Base-by-base conservation (phyloP, 2,113 vertebrate species). In the Sapayoa aenigma region DNA sequence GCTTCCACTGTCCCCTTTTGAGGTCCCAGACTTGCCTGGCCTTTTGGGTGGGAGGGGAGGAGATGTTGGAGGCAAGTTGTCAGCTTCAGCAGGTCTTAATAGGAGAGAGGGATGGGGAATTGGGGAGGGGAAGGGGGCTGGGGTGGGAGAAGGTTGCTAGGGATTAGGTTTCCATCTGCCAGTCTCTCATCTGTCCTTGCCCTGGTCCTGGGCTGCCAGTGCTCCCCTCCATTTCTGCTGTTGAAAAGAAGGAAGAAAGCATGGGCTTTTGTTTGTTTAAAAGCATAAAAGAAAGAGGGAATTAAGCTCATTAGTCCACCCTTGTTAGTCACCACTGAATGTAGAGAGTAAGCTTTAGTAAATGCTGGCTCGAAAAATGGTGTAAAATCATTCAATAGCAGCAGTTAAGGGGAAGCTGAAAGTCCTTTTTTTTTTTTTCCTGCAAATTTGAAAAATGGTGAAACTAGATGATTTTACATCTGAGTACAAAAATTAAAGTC, bases 91-190 rank as follows among this genome's bases (percentile, higher is more conserved):
- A 72, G 63, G 27, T 83, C 55, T 74, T 83, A 90, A 87, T 55
- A 53, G 44, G 73, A 71, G 65, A 86, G 60, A 88, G 52, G 20
- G 35, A 30, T 72, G 60, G 44, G 59, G 62, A 77, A 11, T 0
- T 59, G 52, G 55, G 60, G 67, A 66, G 50, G 76, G 46, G 22
- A 50, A 49, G 39, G 50, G 66, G 78, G 52, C 35, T 53, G 39
- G 52, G 28, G 25, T 71, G 76, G 62, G 50, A 62, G 76, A 71
- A 90, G 80, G 95, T 95, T 96, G 95, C 95, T 93, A 96, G 62
- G 96, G 96, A 97, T 97, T 97, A 96, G 39, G 65, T 93, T 92
- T 95, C 95, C 96, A 96, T 95, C 95, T 95, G 93, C 87, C 79
- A 39, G 78, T 82, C 80, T 87, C 62, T 94, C 84, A 75, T 93